Percentiles rank a stretch among this genome's conserved stretches.
These are phyloP conservation scores for Paramormyrops hopkinsi DNA, from an alignment of 2,797 vertebrate genomes.

Conservation along the genomic window DNA sequence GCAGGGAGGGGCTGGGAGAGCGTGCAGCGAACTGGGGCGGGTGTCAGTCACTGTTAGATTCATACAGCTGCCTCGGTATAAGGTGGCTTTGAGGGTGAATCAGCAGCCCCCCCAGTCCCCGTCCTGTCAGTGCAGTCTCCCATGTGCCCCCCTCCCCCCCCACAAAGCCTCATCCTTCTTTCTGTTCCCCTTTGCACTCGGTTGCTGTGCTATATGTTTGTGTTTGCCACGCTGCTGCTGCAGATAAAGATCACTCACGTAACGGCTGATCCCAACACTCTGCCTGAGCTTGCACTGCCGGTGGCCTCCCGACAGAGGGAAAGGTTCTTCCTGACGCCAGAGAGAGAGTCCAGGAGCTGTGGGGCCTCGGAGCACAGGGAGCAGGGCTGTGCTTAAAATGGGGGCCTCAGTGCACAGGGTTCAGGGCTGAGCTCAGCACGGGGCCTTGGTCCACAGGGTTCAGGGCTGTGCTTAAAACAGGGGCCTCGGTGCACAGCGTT, in stretches of 20 bases:
- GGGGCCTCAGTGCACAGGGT: neutral
- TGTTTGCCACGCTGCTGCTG: neutral
- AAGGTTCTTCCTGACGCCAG: neutral
- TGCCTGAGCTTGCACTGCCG: conserved; percentile 14
- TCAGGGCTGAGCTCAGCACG: neutral
- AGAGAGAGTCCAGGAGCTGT: neutral
- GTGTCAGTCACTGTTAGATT: neutral
- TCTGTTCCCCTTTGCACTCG: neutral
- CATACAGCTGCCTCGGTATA: neutral
- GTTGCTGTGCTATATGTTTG: neutral
- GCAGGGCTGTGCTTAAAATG: neutral
- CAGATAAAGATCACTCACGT: neutral
- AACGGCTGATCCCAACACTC: neutral
- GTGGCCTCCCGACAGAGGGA: neutral
- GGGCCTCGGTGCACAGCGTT: neutral
- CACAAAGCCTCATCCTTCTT: neutral
- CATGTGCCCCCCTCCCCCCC: neutral
- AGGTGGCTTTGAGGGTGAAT: neutral
- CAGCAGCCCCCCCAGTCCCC: neutral
- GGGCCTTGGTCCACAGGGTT: neutral
- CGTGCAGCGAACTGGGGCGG: neutral
- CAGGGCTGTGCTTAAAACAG: neutral
- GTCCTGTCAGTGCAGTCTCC: neutral
- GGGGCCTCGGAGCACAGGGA: neutral
- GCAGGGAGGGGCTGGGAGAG: neutral